phyloP scores from a whole-genome alignment of 2,888 invertebrate genomes.

The Chaetoderma sp. region DNA sequence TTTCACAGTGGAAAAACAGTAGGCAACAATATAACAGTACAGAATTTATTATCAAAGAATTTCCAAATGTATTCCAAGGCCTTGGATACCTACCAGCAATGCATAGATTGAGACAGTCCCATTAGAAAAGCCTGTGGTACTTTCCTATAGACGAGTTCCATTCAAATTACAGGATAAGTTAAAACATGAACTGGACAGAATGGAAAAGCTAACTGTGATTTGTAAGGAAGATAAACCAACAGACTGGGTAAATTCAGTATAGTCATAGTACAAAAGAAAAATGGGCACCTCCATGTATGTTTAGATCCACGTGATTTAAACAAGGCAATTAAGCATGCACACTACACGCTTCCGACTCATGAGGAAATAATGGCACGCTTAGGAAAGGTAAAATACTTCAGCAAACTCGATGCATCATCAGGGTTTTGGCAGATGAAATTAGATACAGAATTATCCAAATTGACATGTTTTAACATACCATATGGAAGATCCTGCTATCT shows the following conservation, averaged over 20 bases:
- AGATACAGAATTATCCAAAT: conserved; percentile 11
- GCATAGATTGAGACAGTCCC: conserved; percentile 26
- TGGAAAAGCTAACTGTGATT: conserved; percentile 33
- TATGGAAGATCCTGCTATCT: conserved; percentile 27
- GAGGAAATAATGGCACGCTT: conserved; percentile 38
- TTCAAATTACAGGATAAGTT: conserved; percentile 31
- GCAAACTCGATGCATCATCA: conserved; percentile 33
- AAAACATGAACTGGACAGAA: conserved; percentile 32
- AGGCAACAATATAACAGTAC: too few species aligned
- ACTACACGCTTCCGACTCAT: conserved; percentile 37
- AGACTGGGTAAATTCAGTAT: conserved; percentile 42
- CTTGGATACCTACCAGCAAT: conserved; percentile 36
- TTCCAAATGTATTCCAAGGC: conserved; percentile 24
- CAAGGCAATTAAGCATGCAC: conserved; percentile 31
- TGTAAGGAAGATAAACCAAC: conserved; percentile 37
- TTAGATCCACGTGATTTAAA: conserved; percentile 42
- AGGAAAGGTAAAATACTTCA: conserved; percentile 26
- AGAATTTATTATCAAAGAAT: too few species aligned
- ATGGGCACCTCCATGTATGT: conserved; percentile 39
- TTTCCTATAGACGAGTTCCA: conserved; percentile 33
- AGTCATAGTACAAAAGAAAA: conserved; percentile 31
- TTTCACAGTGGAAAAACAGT: too few species aligned
- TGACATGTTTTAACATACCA: conserved; percentile 36
- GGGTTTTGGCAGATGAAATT: conserved; percentile 38
- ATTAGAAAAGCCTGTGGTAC: conserved; percentile 32